Evolutionary conservation across 2,113 vertebrate genomes (phyloP), one percentile per base, ranked within the genome.

Genomic region (Pomatostomus ruficeps): DNA sequence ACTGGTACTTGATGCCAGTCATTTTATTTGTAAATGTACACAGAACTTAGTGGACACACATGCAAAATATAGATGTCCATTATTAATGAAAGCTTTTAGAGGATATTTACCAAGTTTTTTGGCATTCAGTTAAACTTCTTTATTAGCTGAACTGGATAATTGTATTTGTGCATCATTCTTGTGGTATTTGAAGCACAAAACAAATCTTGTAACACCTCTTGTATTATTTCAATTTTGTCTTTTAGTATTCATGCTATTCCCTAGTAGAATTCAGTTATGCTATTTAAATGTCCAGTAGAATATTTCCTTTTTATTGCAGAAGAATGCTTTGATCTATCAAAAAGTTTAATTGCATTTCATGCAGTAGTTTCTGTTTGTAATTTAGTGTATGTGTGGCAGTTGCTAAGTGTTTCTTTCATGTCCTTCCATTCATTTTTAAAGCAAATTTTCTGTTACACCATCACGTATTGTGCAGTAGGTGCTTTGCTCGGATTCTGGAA

Each of bases 321-420:
- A 94, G 70, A 96, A 96, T 82, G 81, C 91, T 98, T 98, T 98
- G 97, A 97, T 98, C 92, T 97, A 94, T 85, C 73, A 85, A 82
- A 95, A 97, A 97, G 66, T 96, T 95, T 97, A 97, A 97, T 97
- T 98, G 86, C 70, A 94, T 97, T 97, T 97, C 70, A 97, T 89
- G 91, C 52, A 94, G 88, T 96, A 82, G 72, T 92, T 97, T 89
- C 55, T 96, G 65, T 96, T 95, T 97, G 75, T 94, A 97, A 97
- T 95, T 97, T 97, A 88, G 57, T 83, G 59, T 95, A 89, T 38
- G 45, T 67, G 59, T 79, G 35, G 72, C 74, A 96, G 48, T 82
- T 73, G 42, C 46, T 93, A 63, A 94, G 36, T 63, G 92, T 96
- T 91, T 91, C 96, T 98, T 98, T 97, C 71, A 97, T 96, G 94